Evolutionary conservation across 2,797 vertebrate genomes (phyloP).

Genomic region (Erethizon dorsatum): DNA sequence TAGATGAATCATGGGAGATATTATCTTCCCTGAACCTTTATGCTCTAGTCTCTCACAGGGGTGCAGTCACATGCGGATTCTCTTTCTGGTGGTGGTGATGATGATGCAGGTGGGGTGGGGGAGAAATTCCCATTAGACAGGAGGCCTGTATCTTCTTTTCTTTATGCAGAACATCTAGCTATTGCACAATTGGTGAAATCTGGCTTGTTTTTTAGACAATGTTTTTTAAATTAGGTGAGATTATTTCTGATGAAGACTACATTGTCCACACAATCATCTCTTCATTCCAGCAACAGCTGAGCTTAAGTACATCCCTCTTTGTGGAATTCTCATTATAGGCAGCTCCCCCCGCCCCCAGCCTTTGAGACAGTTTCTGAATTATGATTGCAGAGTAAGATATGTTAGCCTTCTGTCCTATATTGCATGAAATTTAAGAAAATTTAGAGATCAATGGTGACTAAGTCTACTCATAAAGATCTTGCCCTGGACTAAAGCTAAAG

Average conservation of each 20-base stretch:
- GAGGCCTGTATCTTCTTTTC: background rate
- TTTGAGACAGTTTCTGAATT: constrained; percentile 37
- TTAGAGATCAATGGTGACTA: background rate
- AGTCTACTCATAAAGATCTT: background rate
- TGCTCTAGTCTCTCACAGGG: background rate
- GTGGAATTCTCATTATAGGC: background rate
- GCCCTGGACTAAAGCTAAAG: background rate
- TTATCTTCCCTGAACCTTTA: background rate
- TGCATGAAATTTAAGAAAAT: constrained; percentile 33
- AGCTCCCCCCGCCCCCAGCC: background rate
- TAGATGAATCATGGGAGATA: constrained; percentile 28
- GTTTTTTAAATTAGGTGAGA: constrained; percentile 72
- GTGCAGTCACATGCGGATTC: background rate
- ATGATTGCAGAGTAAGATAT: constrained; percentile 31
- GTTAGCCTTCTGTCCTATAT: background rate
- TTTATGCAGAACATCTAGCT: background rate
- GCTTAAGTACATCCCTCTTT: background rate
- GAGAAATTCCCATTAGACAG: background rate
- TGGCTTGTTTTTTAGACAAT: constrained; percentile 66
- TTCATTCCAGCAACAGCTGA: constrained; percentile 66
- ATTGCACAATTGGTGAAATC: constrained; percentile 45
- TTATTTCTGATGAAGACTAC: constrained; percentile 71
- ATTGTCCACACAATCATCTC: constrained; percentile 40
- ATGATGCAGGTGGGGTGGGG: background rate
- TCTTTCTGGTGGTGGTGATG: background rate